Evolutionary conservation across 1,140 invertebrate genomes (phyloP).

Genomic region (Zaprionus inermis): DNA sequence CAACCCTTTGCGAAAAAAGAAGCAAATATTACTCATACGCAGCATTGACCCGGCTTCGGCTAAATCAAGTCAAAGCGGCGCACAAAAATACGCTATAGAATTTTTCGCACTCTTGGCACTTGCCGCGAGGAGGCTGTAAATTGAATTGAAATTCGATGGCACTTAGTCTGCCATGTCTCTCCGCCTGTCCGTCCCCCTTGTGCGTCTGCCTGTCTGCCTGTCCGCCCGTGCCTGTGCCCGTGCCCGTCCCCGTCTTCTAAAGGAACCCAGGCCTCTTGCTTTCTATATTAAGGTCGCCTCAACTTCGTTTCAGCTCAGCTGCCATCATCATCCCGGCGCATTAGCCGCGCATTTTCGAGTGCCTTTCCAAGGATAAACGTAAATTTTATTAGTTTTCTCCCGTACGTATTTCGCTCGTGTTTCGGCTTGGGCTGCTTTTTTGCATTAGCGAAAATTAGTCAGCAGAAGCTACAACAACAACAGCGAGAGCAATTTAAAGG

Average conservation of each 20-base stretch:
- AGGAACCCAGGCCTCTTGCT: conserved; percentile 30
- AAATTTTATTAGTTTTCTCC: conserved; percentile 81
- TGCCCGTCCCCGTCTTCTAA: conserved; percentile 4
- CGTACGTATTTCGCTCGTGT: neutral
- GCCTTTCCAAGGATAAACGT: conserved; percentile 79
- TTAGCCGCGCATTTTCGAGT: conserved; percentile 79
- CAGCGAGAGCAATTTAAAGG: conserved; percentile 56
- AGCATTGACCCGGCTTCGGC: conserved; percentile 29
- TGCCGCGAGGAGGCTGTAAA: conserved; percentile 68
- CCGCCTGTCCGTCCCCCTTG: conserved; percentile 22
- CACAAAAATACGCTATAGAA: conserved; percentile 72
- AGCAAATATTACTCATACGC: conserved; percentile 74
- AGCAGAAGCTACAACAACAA: conserved; percentile 48
- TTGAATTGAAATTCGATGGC: conserved; percentile 83
- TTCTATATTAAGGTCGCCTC: conserved; percentile 76
- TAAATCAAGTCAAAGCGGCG: conserved; percentile 66
- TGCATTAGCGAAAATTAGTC: conserved; percentile 82
- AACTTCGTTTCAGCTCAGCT: conserved; percentile 49
- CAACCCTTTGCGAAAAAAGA: conserved; percentile 62
- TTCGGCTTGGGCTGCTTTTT: conserved; percentile 45
- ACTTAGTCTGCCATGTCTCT: conserved; percentile 59
- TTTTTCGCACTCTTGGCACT: conserved; percentile 69
- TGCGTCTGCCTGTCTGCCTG: conserved; percentile 25
- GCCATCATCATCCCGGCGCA: conserved; percentile 62
- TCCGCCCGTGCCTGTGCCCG: conserved; percentile 10